Conservation (phyloP, 1,140 invertebrate species). For the Matsumurasca onukii region DNA sequence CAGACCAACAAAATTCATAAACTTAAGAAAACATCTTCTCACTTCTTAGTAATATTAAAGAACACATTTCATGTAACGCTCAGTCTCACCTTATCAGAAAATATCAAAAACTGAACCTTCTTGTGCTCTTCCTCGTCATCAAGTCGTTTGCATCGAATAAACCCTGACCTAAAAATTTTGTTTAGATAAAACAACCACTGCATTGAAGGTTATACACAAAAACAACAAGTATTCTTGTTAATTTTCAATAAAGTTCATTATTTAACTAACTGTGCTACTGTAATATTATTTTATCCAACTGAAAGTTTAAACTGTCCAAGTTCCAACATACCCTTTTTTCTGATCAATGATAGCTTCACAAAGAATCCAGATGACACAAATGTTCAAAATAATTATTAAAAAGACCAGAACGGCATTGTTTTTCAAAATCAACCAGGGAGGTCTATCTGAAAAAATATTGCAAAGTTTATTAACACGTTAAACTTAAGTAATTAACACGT, state of each 20-base stretch:
- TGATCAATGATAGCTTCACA: neutral
- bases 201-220: neutral
- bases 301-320: neutral
- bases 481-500: neutral
- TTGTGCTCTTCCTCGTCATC: neutral
- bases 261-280: neutral
- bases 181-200: neutral
- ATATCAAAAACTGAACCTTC: neutral
- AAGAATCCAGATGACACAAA: neutral
- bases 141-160: neutral
- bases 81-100: constrained; percentile 6
- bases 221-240: neutral
- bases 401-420: neutral
- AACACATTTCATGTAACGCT: too few relatives aligned
- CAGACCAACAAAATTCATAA: too few relatives aligned
- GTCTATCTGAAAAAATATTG: neutral
- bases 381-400: neutral
- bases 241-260: neutral
- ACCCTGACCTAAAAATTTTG: neutral
- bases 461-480: neutral
- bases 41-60: too few relatives aligned
- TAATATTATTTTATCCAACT: neutral
- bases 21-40: too few relatives aligned
- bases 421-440: neutral
- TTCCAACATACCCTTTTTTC: neutral